Evolutionary conservation across 2,113 vertebrate genomes (phyloP), one percentile per base, ranked within the genome.

Genomic region (Paraplagusia blochii): DNA sequence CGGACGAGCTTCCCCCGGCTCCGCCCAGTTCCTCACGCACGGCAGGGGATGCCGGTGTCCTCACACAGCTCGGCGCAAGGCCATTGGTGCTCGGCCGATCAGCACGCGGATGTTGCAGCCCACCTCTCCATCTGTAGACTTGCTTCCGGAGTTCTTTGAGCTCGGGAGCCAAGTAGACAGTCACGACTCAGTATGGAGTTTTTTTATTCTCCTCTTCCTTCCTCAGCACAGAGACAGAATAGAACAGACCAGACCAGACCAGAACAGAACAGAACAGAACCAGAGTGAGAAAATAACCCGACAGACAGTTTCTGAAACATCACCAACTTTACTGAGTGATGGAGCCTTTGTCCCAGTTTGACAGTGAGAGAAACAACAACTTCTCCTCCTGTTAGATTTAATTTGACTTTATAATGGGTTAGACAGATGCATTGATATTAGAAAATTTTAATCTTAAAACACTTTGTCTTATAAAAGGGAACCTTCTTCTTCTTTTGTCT

Each of bases 81-180:
- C 70, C 58, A 88, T 91, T 89, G 88, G 87, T 38, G 50, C 50
- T 12, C 49, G 8, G 18, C 34, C 35, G 64, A 61, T 83, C 87
- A 77, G 84, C 78, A 64, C 58, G 72, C 82, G 84, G 82, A 84
- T 85, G 87, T 88, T 71, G 48, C 87, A 64, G 76, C 90, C 87
- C 74, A 72, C 58, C 58, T 76, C 53, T 78, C 90, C 87, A 81
- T 90, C 69, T 84, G 22, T 48, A 87, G 87, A 34, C 76, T 62
- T 61, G 81, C 15, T 90, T 91, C 90, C 91, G 91, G 90, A 90
- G 88, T 81, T 89, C 88, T 83, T 70, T 65, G 56, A 77, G 45
- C 36, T 72, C 44, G 67, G 3, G 48, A 66, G 63, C 53, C 4
- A 49, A 71, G 57, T 75, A 77, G 82, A 69, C 74, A 78, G 82